Evolutionary conservation across 2,888 invertebrate genomes (phyloP).

Genomic region (Escarpia spicata): DNA sequence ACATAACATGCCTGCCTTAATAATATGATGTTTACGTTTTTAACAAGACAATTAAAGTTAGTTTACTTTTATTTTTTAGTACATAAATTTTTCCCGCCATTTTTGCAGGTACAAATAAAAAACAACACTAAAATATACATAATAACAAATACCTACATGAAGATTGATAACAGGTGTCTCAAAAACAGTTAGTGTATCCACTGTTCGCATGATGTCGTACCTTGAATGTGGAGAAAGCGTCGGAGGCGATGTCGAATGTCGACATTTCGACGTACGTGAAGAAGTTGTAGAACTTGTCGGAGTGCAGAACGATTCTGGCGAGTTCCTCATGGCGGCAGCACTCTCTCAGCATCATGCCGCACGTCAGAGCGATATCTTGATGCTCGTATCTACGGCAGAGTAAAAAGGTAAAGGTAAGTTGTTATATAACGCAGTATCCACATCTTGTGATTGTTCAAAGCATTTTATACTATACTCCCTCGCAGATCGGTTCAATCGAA

Average conservation of each 20-base stretch:
- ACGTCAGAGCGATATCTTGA: conserved; percentile 98
- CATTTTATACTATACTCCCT: too few species aligned
- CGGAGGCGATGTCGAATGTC: conserved; percentile 99
- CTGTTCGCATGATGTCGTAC: conserved; percentile 67
- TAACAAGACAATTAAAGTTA: too few species aligned
- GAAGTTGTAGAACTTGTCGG: conserved; percentile 99
- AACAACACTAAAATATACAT: neutral
- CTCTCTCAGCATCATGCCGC: conserved; percentile 98
- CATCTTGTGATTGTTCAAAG: too few species aligned
- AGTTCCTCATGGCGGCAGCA: conserved; percentile 97
- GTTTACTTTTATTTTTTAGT: too few species aligned
- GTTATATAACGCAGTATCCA: too few species aligned
- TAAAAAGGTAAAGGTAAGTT: neutral
- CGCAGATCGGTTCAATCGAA: too few species aligned
- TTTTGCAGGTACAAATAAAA: neutral
- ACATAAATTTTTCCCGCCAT: too few species aligned
- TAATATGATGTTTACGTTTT: too few species aligned
- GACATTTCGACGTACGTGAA: conserved; percentile 99
- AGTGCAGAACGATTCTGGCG: conserved; percentile 97
- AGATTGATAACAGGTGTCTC: neutral
- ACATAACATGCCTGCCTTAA: too few species aligned
- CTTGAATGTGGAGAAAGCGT: conserved; percentile 99
- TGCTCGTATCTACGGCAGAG: conserved; percentile 85
- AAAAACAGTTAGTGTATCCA: neutral
- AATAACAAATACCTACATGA: neutral